phyloP scores from a whole-genome alignment of 2,888 invertebrate genomes.

The Globia sparganii region DNA sequence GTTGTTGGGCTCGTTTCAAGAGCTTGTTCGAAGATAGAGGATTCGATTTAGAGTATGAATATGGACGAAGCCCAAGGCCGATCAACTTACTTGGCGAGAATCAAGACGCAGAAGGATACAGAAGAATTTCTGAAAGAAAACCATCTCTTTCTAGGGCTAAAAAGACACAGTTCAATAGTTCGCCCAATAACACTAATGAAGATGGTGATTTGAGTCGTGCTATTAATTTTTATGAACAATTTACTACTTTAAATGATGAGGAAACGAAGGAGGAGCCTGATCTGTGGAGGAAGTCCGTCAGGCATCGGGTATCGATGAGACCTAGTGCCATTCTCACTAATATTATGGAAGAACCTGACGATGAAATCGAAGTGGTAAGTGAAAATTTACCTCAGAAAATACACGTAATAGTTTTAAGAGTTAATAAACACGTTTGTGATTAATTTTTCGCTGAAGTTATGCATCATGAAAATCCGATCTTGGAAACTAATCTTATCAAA shows the following conservation, averaged over 20 bases:
- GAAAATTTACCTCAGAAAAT: not conserved
- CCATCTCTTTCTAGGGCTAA: conserved; percentile 54
- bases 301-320: conserved; percentile 83
- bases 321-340: conserved; percentile 85
- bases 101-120: conserved; percentile 76
- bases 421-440: conserved; percentile 9
- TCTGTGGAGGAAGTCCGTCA: conserved; percentile 74
- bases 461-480: conserved; percentile 42
- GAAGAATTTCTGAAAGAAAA: conserved; percentile 76
- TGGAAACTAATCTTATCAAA: conserved; percentile 49
- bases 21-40: conserved; percentile 86
- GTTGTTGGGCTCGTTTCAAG: conserved; percentile 86
- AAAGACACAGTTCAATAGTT: conserved; percentile 58
- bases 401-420: not conserved
- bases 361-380: conserved; percentile 84
- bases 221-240: conserved; percentile 87
- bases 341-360: conserved; percentile 85
- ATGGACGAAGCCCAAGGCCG: conserved; percentile 66
- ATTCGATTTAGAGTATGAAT: conserved; percentile 87
- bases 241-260: conserved; percentile 82
- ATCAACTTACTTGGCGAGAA: conserved; percentile 72
- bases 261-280: conserved; percentile 78
- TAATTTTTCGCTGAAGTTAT: conserved; percentile 2
- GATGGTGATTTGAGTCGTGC: conserved; percentile 79
- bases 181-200: conserved; percentile 55